Evolutionary conservation across 2,888 invertebrate species (phyloP).

Genomic region (Coecobrya sp.): DNA sequence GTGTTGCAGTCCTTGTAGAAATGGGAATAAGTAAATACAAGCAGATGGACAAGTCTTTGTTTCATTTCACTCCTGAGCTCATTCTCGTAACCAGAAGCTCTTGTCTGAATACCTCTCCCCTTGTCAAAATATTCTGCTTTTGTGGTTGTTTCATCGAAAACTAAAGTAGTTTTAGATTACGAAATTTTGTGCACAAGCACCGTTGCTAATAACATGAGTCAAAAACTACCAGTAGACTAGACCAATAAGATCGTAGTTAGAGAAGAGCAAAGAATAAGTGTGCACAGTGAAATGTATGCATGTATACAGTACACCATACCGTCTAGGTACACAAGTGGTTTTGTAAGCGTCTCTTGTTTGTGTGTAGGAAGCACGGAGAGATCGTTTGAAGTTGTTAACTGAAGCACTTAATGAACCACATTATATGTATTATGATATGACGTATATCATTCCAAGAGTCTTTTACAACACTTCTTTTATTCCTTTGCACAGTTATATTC

Average conservation of each 20-base stretch:
- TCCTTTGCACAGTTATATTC: conserved; percentile 17
- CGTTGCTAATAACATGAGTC: conserved; percentile 53
- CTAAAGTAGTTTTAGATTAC: conserved; percentile 24
- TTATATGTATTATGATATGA: conserved; percentile 57
- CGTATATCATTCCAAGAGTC: conserved; percentile 20
- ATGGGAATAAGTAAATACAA: conserved; percentile 56
- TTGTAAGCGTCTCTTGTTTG: conserved; percentile 34
- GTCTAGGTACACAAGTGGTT: conserved; percentile 48
- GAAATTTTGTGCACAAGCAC: conserved; percentile 46
- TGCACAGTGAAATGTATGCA: not conserved
- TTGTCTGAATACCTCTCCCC: not conserved
- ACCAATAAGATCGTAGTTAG: not conserved
- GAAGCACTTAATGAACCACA: conserved; percentile 79
- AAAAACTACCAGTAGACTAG: conserved; percentile 23
- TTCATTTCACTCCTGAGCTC: conserved; percentile 48
- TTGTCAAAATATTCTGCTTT: conserved; percentile 12
- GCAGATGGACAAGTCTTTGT: conserved; percentile 76
- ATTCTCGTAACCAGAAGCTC: conserved; percentile 6
- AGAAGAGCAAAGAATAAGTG: too few relatives aligned
- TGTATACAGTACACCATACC: not conserved
- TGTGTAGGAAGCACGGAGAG: conserved; percentile 52
- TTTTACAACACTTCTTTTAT: conserved; percentile 22
- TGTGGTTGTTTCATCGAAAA: conserved; percentile 32
- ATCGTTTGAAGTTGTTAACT: conserved; percentile 77
- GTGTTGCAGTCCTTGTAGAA: not conserved